Conservation (phyloP, 1,140 invertebrate species). For the Tyrophagus putrescentiae region DNA sequence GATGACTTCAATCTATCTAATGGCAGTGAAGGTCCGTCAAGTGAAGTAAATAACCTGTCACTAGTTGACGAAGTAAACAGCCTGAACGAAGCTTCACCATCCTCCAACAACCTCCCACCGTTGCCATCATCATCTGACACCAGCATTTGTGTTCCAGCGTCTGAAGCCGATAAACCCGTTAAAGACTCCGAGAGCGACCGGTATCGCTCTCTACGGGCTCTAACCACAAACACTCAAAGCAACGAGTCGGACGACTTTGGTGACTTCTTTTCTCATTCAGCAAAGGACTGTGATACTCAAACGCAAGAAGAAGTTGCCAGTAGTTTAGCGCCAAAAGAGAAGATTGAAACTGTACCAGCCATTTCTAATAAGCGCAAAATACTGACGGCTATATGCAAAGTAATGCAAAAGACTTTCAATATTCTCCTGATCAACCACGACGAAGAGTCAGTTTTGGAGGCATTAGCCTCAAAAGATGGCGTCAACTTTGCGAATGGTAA, state of each 20-base stretch:
- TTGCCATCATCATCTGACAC: background rate
- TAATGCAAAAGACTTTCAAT: conserved; percentile 19
- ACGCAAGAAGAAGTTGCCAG: background rate
- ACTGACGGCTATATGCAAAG: background rate
- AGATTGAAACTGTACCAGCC: background rate
- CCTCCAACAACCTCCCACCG: too few species aligned
- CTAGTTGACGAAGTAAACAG: too few species aligned
- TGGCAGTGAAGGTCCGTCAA: too few species aligned
- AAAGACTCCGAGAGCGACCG: conserved; percentile 34
- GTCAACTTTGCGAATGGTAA: conserved; percentile 44
- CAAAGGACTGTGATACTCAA: background rate
- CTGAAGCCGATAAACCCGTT: too few species aligned
- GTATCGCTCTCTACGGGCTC: conserved; percentile 34
- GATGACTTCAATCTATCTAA: too few species aligned
- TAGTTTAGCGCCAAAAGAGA: background rate
- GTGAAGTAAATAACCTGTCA: too few species aligned
- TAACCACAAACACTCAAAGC: conserved; percentile 20
- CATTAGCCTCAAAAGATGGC: conserved; percentile 42
- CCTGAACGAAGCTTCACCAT: too few species aligned
- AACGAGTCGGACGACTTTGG: conserved; percentile 25
- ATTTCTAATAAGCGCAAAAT: background rate
- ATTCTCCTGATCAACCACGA: conserved; percentile 12
- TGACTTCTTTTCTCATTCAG: conserved; percentile 22
- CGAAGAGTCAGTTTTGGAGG: conserved; percentile 26
- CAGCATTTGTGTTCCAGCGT: too few species aligned